Evolutionary conservation across 2,888 invertebrate genomes (phyloP).

Genomic region (Gasteruption jaculator): DNA sequence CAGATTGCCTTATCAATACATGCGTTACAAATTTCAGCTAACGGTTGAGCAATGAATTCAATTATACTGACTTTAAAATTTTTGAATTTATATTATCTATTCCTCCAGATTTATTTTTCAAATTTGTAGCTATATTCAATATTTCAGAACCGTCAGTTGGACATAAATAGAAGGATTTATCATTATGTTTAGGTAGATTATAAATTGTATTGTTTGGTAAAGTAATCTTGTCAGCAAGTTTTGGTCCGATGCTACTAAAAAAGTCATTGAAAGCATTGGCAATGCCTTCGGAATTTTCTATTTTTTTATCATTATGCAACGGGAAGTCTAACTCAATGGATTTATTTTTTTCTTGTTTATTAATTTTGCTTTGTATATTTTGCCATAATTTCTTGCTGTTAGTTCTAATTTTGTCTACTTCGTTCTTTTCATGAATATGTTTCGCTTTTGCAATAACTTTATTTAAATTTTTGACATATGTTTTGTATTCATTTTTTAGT

Average conservation of each 20-base stretch:
- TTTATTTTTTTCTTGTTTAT: neutral
- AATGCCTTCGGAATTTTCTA: constrained; percentile 2
- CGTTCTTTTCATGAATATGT: constrained; percentile 1
- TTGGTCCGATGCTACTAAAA: constrained; percentile 4
- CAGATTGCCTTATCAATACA: too few relatives aligned
- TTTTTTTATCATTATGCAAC: too few relatives aligned
- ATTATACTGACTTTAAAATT: constrained; percentile 1
- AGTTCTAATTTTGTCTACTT: neutral
- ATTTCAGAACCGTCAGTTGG: constrained; percentile 1
- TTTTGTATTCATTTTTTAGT: too few relatives aligned
- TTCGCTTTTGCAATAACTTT: constrained; percentile 3
- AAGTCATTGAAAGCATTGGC: neutral
- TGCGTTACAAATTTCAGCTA: too few relatives aligned
- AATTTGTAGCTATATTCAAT: neutral
- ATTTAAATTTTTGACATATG: constrained; percentile 1
- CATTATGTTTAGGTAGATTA: neutral
- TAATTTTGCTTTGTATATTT: constrained; percentile 1
- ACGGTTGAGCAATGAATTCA: too few relatives aligned
- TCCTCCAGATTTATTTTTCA: constrained; percentile 2
- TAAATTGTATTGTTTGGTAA: neutral
- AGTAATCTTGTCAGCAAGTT: constrained; percentile 1
- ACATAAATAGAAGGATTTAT: neutral
- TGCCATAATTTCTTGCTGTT: constrained; percentile 3
- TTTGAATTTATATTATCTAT: neutral
- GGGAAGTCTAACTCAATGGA: neutral